Evolutionary conservation across 2,888 invertebrate species (phyloP).

Genomic region (Trypoxylon attenuatum): DNA sequence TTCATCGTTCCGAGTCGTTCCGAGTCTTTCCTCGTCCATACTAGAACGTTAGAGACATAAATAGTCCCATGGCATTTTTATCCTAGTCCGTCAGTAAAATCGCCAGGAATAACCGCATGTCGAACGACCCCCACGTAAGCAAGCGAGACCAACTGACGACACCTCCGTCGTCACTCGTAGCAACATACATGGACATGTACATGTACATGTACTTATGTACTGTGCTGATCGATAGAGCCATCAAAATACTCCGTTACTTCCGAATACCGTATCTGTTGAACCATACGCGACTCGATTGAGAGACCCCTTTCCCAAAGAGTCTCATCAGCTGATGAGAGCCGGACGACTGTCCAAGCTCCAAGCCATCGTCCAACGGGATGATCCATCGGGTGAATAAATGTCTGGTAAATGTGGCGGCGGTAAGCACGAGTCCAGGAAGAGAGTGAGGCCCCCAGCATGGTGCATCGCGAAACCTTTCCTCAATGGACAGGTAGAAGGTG

Average conservation of each 20-base stretch:
- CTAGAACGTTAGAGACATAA: too few relatives aligned
- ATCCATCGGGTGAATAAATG: neutral
- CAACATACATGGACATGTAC: too few relatives aligned
- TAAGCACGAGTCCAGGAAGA: neutral
- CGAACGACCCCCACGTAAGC: neutral
- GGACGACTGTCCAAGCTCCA: neutral
- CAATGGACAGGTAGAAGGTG: conserved; percentile 58
- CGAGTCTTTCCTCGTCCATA: too few relatives aligned
- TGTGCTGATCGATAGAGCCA: neutral
- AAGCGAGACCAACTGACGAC: neutral
- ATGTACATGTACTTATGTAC: too few relatives aligned
- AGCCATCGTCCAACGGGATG: neutral
- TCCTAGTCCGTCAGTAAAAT: neutral
- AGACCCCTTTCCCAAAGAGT: conserved; percentile 2
- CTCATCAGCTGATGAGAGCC: neutral
- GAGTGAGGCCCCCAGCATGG: conserved; percentile 19
- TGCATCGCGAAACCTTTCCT: conserved; percentile 59
- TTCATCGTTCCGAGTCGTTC: too few relatives aligned
- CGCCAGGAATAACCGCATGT: neutral
- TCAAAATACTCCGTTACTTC: neutral
- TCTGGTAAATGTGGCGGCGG: neutral
- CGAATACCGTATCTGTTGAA: neutral
- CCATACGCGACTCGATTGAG: neutral
- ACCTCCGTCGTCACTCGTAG: neutral
- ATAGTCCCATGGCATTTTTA: neutral